phyloP scores from a whole-genome alignment of 2,113 vertebrate species.

The Trematocara zebra region DNA sequence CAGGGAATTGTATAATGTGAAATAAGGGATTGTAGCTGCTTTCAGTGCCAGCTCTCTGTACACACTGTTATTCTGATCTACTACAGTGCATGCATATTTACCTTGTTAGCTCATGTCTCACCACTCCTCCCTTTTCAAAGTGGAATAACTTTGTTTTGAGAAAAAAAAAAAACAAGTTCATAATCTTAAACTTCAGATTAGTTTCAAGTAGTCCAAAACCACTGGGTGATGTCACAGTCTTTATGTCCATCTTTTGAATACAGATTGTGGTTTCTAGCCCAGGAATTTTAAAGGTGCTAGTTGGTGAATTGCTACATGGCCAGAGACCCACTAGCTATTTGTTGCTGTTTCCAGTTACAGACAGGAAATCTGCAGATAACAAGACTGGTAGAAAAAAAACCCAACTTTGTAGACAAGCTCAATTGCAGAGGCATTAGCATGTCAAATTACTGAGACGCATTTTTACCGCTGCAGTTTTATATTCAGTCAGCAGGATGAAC shows the following conservation, averaged over 20 bases:
- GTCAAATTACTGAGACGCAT: not conserved
- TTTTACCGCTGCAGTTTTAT: not conserved
- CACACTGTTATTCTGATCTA: not conserved
- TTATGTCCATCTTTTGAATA: not conserved
- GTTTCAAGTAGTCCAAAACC: not conserved
- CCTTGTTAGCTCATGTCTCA: not conserved
- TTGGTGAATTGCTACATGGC: not conserved
- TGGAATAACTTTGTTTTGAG: not conserved
- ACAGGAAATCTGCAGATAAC: not conserved
- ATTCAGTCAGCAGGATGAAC: conserved; percentile 15
- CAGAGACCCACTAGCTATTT: not conserved
- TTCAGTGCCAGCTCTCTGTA: not conserved
- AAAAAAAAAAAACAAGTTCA: not conserved
- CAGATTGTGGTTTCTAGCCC: not conserved
- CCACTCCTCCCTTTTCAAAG: not conserved
- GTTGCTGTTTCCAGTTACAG: not conserved
- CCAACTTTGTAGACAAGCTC: not conserved
- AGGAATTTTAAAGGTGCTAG: not conserved
- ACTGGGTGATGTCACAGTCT: not conserved
- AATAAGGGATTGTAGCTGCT: not conserved
- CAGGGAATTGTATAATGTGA: too few relatives aligned
- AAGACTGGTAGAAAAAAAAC: not conserved
- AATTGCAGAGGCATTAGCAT: not conserved
- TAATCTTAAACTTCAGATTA: not conserved
- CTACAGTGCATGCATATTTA: not conserved